Conservation (phyloP, 2,113 vertebrate species). For the Phrynosoma platyrhinos region DNA sequence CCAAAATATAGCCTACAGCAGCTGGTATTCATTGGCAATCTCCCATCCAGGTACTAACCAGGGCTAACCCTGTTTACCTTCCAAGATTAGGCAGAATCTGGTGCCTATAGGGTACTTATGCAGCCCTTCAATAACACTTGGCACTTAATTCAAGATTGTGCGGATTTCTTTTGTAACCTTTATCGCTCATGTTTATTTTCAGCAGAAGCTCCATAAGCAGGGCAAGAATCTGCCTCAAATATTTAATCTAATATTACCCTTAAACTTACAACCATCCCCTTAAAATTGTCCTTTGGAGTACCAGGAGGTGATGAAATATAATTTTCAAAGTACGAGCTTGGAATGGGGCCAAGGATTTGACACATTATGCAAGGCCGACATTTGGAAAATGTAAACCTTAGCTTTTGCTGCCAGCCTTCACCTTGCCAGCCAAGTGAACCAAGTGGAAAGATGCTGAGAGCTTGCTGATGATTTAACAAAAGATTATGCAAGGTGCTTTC, state of each 20-base stretch:
- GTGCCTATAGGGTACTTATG: too few relatives aligned
- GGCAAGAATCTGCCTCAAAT: not conserved
- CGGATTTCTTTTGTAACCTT: constrained; percentile 16
- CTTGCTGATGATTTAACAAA: not conserved
- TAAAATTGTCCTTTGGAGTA: constrained; percentile 9
- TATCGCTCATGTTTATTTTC: not conserved
- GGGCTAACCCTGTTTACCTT: too few relatives aligned
- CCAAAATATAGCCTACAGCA: too few relatives aligned
- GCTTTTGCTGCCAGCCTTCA: not conserved
- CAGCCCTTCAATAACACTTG: too few relatives aligned
- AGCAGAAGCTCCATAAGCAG: not conserved
- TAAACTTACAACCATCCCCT: constrained; percentile 4
- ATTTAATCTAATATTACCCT: not conserved
- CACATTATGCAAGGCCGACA: not conserved
- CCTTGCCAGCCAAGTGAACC: constrained; percentile 1
- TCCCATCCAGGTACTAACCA: too few relatives aligned
- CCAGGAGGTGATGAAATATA: constrained; percentile 7
- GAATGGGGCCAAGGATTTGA: not conserved
- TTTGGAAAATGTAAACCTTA: constrained; percentile 10
- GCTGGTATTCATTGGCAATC: too few relatives aligned
- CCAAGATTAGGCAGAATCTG: too few relatives aligned
- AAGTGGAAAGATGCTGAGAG: not conserved
- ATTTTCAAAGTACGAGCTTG: constrained; percentile 17
- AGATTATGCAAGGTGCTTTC: not conserved
- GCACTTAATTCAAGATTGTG: not conserved